Evolutionary conservation across 2,113 vertebrate species (phyloP), one percentile per base, ranked within the genome.

Genomic region (Lamprologus callipterus): DNA sequence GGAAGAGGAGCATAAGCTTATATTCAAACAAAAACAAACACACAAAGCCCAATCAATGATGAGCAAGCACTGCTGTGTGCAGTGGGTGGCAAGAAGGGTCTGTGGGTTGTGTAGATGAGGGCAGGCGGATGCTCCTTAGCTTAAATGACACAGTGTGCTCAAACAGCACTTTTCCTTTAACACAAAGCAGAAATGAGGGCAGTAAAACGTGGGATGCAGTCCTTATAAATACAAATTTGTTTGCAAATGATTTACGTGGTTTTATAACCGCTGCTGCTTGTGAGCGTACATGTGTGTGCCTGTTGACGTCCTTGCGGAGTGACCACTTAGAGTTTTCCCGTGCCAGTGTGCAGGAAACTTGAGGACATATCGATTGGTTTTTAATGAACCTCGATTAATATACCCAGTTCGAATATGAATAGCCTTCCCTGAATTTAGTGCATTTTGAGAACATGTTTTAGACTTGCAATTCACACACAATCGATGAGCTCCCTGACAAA

Each of bases 21-120:
- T 88, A 90, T 92, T 93, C 90, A 94, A 91, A 93, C 86, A 91
- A 89, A 93, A 93, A 93, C 88, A 94, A 93, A 93, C 91, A 93
- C 84, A 92, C 91, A 92, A 88, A 91, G 88, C 90, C 89, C 88
- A 87, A 93, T 95, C 93, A 91, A 94, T 94, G 90, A 90, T 88
- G 91, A 94, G 88, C 88, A 89, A 94, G 92, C 90, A 85, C 85
- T 49, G 80, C 70, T 88, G 73, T 84, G 84, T 85, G 86, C 89
- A 86, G 90, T 89, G 90, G 91, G 90, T 70, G 81, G 89, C 10
- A 13, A 19, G 81, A 81, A 65, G 88, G 91, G 75, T 85, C 85
- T 87, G 87, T 55, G 90, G 88, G 87, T 83, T 88, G 89, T 4
- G 28, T 79, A 83, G 83, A 90, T 16, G 83, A 90, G 82, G 78